Evolutionary conservation across 2,113 vertebrate species (phyloP).

Genomic region (Crotalus helleri): DNA sequence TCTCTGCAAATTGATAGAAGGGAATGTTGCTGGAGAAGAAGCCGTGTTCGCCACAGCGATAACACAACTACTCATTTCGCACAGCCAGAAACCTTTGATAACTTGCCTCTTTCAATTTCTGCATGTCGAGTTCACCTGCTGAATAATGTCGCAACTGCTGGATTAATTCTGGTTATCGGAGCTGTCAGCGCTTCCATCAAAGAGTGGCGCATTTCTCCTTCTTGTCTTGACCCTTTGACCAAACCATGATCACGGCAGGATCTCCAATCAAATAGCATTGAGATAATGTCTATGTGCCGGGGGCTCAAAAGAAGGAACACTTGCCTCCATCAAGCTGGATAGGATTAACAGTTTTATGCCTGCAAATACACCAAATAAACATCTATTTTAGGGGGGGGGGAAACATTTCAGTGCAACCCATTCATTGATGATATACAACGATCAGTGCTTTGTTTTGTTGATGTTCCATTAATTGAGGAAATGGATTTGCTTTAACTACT

Average conservation of each 20-base stretch:
- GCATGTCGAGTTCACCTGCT: constrained; percentile 32
- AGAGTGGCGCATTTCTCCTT: constrained; percentile 37
- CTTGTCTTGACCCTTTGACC: constrained; percentile 27
- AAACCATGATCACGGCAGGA: constrained; percentile 14
- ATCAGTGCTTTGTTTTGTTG: background rate
- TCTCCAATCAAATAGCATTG: constrained; percentile 16
- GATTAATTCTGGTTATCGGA: constrained; percentile 51
- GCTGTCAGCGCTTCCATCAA: constrained; percentile 43
- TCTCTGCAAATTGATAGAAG: rapidly evolving
- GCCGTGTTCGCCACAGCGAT: background rate
- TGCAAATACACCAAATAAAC: constrained; percentile 45
- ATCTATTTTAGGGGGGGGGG: constrained; percentile 23
- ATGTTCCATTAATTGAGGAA: background rate
- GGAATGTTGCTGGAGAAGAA: background rate
- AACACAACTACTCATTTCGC: constrained; percentile 28
- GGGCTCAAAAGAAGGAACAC: constrained; percentile 25
- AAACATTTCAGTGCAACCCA: constrained; percentile 13
- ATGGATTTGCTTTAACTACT: background rate
- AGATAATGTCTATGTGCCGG: constrained; percentile 31
- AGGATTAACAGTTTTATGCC: constrained; percentile 44
- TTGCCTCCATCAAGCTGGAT: constrained; percentile 6
- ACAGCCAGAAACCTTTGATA: constrained; percentile 8
- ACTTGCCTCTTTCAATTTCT: constrained; percentile 31
- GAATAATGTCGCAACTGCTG: constrained; percentile 39
- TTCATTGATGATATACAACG: background rate